Evolutionary conservation across 2,797 vertebrate genomes (phyloP).

Genomic region (Tauraco hartlaubi): DNA sequence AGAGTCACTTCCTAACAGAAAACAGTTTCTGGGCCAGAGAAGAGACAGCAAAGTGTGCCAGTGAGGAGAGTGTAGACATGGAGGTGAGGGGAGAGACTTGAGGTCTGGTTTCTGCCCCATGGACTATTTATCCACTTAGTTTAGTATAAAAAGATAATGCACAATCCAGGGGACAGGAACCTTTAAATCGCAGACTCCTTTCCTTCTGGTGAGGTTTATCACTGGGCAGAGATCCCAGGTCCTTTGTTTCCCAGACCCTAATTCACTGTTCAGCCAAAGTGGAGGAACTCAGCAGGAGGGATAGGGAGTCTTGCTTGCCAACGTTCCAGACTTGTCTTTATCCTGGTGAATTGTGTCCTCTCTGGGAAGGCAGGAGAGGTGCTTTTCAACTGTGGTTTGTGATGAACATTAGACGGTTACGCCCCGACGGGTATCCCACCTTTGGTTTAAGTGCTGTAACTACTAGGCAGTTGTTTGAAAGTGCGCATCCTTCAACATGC

Average conservation of each 20-base stretch:
- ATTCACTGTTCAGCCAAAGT: neutral
- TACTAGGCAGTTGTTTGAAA: neutral
- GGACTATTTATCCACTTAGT: neutral
- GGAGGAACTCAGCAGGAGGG: neutral
- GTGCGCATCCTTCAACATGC: neutral
- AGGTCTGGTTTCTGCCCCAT: neutral
- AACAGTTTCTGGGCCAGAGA: neutral
- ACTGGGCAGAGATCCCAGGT: neutral
- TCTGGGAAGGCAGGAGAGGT: neutral
- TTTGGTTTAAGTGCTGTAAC: neutral
- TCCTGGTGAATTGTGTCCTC: neutral
- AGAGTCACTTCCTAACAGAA: neutral
- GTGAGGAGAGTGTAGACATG: neutral
- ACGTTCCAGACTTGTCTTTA: neutral
- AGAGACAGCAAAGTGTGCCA: neutral
- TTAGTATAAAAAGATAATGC: neutral
- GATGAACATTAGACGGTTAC: neutral
- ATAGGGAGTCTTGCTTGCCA: neutral
- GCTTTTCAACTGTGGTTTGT: neutral
- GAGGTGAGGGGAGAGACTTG: neutral
- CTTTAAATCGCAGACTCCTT: neutral
- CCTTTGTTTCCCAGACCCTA: neutral
- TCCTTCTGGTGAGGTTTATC: neutral
- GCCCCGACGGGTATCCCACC: neutral
- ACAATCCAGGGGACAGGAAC: neutral